Conservation (phyloP, 2,888 invertebrate genomes). For the Harpalus rubripes region DNA sequence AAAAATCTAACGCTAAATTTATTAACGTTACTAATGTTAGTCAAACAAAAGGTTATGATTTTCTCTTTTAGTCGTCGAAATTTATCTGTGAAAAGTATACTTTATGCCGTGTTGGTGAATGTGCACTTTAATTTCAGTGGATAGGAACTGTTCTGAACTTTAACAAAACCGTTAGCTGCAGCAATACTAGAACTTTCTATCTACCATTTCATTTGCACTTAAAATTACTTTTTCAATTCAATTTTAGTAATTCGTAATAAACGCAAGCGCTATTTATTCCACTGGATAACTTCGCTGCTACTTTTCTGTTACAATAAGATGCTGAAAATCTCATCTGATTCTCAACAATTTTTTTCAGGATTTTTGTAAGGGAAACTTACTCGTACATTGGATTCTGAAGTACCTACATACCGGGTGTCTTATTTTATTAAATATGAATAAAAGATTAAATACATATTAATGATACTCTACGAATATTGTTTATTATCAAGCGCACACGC, state of each 20-base stretch:
- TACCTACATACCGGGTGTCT: no score
- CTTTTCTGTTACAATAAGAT: neutral
- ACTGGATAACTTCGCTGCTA: neutral
- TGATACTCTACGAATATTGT: no score
- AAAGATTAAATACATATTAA: no score
- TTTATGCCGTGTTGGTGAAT: neutral
- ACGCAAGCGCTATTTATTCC: neutral
- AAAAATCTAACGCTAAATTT: no score
- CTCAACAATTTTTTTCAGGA: neutral
- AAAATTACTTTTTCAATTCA: conserved; percentile 7
- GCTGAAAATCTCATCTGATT: neutral
- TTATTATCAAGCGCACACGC: no score
- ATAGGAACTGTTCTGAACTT: neutral
- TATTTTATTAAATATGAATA: no score
- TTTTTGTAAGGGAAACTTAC: neutral
- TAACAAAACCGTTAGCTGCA: neutral
- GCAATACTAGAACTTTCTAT: conserved; percentile 6
- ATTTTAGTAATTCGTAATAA: neutral
- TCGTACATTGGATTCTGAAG: neutral
- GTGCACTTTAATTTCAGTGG: neutral
- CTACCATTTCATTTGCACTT: neutral
- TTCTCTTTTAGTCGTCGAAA: no score
- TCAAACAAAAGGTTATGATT: no score
- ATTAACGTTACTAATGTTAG: no score
- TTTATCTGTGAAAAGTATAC: neutral